phyloP scores from a whole-genome alignment of 2,113 vertebrate species.

The Canis aureus region DNA sequence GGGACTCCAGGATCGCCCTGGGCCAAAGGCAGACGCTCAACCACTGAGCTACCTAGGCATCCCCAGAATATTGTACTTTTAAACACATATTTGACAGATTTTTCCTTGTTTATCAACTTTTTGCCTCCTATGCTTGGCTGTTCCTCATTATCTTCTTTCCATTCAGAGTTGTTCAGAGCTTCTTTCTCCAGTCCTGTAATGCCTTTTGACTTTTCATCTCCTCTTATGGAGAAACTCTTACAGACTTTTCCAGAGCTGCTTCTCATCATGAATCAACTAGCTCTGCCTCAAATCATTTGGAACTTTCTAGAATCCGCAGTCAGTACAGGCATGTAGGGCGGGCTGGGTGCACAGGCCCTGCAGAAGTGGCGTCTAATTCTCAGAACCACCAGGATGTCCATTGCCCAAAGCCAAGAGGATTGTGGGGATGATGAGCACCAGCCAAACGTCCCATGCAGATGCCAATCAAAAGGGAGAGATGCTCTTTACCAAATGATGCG shows the following conservation, averaged over 20 bases:
- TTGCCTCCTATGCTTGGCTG: background rate
- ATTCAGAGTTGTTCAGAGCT: background rate
- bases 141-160: background rate
- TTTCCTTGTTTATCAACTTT: background rate
- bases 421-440: background rate
- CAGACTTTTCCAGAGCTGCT: background rate
- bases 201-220: background rate
- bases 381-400: background rate
- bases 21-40: no score
- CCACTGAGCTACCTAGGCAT: no score
- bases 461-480: background rate
- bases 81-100: constrained; percentile 18
- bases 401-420: background rate
- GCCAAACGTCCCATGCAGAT: background rate
- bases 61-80: background rate
- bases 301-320: background rate
- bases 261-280: background rate
- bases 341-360: background rate
- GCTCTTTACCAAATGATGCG: constrained; percentile 18
- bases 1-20: no score
- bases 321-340: background rate
- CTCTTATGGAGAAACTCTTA: background rate
- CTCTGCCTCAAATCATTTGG: background rate
- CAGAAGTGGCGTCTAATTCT: background rate
- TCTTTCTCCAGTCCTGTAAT: background rate